A percentile compares a stretch with the other conserved stretches of the same genome.
Conservation (phyloP, 2,797 vertebrate genomes). For the Eulemur albifrons region DNA sequence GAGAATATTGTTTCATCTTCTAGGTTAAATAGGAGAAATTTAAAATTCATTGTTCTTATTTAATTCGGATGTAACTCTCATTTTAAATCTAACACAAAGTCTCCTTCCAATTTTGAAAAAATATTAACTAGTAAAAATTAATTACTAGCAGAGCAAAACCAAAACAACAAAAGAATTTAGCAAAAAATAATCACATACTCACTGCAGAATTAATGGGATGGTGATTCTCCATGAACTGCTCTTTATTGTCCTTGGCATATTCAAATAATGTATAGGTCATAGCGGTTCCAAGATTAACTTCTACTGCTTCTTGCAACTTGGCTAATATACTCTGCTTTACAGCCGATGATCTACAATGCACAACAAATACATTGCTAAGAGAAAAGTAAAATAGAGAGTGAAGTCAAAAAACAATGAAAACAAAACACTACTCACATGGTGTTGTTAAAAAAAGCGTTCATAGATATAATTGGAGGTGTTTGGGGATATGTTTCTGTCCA, state of each 20-base stretch:
- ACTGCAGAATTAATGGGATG: slow-evolving; percentile 89
- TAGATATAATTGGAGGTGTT: slow-evolving; percentile 91
- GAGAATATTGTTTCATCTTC: background rate
- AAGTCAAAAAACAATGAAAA: background rate
- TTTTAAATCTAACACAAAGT: background rate
- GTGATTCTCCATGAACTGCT: slow-evolving; percentile 95
- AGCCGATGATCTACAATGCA: slow-evolving; percentile 82
- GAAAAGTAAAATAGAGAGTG: background rate
- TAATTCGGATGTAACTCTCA: background rate
- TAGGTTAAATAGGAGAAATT: background rate
- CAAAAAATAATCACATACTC: slow-evolving; percentile 66
- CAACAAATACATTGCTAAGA: background rate
- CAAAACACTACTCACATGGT: slow-evolving; percentile 88
- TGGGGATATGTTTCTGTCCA: slow-evolving; percentile 97
- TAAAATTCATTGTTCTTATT: background rate
- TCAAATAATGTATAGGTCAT: slow-evolving; percentile 98
- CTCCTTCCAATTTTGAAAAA: background rate
- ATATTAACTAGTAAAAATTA: background rate
- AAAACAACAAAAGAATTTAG: background rate
- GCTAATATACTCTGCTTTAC: slow-evolving; percentile 91
- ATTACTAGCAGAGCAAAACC: background rate
- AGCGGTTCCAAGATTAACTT: slow-evolving; percentile 93
- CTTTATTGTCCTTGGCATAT: slow-evolving; percentile 97
- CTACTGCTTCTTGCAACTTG: slow-evolving; percentile 92
- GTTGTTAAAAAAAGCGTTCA: slow-evolving; percentile 98